Percentiles rank a stretch among this genome's conserved stretches.
phyloP scores from a whole-genome alignment of 2,797 vertebrate species.

The Menidia menidia region DNA sequence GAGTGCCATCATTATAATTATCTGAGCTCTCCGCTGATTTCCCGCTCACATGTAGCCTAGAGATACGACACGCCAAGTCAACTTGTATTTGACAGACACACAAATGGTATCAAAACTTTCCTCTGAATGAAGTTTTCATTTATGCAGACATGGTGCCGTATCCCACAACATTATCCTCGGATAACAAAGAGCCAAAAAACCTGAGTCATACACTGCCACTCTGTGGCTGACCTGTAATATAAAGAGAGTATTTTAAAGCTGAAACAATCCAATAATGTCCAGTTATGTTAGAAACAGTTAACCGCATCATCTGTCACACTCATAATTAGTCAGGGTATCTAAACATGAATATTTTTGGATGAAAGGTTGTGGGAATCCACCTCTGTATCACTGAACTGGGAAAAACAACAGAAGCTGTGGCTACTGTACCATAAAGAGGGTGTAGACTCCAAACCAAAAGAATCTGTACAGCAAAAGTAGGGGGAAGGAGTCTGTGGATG shows the following conservation, averaged over 20 bases:
- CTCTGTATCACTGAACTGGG: slow-evolving; percentile 18
- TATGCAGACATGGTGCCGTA: slow-evolving; percentile 8
- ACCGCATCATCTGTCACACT: slow-evolving; percentile 25
- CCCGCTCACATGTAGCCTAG: slow-evolving; percentile 8
- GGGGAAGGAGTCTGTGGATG: slow-evolving; percentile 38
- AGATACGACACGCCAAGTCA: slow-evolving; percentile 18
- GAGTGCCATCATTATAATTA: slow-evolving; percentile 30
- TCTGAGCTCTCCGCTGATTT: slow-evolving; percentile 29
- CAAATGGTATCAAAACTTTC: slow-evolving; percentile 23
- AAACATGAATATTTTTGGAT: slow-evolving; percentile 21
- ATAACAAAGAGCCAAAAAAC: slow-evolving; percentile 2
- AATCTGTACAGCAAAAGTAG: slow-evolving; percentile 66
- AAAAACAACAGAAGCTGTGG: slow-evolving; percentile 38
- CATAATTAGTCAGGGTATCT: slow-evolving; percentile 53
- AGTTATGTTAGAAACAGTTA: slow-evolving; percentile 26
- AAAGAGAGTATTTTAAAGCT: slow-evolving; percentile 14
- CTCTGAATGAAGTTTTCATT: slow-evolving; percentile 27
- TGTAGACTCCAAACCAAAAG: slow-evolving; percentile 57
- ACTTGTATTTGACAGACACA: slow-evolving; percentile 16
- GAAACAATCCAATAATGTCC: slow-evolving; percentile 35
- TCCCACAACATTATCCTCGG: not conserved
- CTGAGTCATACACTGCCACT: slow-evolving; percentile 61
- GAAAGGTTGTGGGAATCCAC: slow-evolving; percentile 11
- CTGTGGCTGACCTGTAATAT: slow-evolving; percentile 33
- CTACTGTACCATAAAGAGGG: slow-evolving; percentile 36